Evolutionary conservation across 1,140 invertebrate genomes (phyloP), one percentile per base, ranked within the genome.

Genomic region (Papilio glaucus): DNA sequence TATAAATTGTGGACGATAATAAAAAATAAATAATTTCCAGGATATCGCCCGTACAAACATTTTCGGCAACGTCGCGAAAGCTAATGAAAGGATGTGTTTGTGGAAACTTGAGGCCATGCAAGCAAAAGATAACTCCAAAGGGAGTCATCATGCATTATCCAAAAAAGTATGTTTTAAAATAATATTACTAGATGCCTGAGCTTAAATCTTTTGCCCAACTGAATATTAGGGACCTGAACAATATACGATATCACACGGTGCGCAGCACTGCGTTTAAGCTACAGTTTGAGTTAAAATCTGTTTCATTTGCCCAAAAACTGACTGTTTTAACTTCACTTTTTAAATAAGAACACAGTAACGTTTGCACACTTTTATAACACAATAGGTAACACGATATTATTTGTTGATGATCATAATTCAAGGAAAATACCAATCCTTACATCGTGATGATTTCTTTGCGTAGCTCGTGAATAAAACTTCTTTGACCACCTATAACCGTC

Each of bases 101-200:
- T 70, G 88, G 88, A 4, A 89, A 83, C 57, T 75, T 74, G 33
- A 79, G 83, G 1, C 84, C 85, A 8, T 91, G 89, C 57, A 89
- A 86, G 41, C 82, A 88, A 77, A 88, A 81, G 45, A 76, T 90
- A 29, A 88, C 88, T 0, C 87, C 88, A 10, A 81, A 75, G 60
- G 89, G 88, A 49, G 86, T 91, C 4, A 86, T 84, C 6, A 86
- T 91, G 84, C 89, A 91, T 73, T 91, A 91, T 45, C 89, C 89
- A 9, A 85, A 90, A 72, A 88, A 88, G 89, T 91, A 79, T 77
- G 79, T 77, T 45, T 60, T 26, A 73, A 65, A 41, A 49, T 57
- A 71, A 12, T 18, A 24, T 18, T 13, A 67, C 29, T n/a, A 33
- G 29, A 33, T 6, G 6, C 29, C 2, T 33, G n/a, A n/a, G n/a